A percentile compares a stretch with the other conserved stretches of the same genome.
These are phyloP conservation scores for Ericerus pela DNA, from an alignment of 1,140 invertebrate species.

Conservation along the genomic window DNA sequence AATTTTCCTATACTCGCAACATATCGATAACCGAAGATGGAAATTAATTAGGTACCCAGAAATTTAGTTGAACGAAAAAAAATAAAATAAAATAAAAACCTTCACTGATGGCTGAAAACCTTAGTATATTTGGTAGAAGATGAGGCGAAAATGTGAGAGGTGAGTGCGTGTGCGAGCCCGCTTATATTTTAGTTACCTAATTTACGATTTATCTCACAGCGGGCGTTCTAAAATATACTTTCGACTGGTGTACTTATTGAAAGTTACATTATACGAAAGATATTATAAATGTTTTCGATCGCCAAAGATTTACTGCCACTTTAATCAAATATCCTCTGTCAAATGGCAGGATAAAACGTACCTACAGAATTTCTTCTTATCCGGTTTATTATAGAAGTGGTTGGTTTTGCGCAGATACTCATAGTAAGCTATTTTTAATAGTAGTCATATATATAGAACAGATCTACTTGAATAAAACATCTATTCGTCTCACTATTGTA, in stretches of 20 bases:
- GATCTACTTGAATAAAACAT: no score
- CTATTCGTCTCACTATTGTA: no score
- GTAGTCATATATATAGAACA: no score
- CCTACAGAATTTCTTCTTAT: no score
- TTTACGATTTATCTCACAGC: background rate
- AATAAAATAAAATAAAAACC: background rate
- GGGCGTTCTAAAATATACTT: background rate
- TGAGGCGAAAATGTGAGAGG: background rate
- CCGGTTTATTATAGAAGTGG: no score
- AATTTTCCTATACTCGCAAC: no score
- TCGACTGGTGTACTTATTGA: conserved; percentile 6
- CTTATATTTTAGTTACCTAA: no score
- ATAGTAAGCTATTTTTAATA: no score
- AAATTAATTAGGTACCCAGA: conserved; percentile 3
- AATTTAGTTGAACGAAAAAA: background rate
- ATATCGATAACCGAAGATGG: background rate
- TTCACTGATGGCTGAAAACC: background rate
- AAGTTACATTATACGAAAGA: conserved; percentile 4
- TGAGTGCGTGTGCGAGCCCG: no score
- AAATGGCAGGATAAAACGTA: no score
- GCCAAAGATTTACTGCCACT: conserved; percentile 8
- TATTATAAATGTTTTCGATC: conserved; percentile 11
- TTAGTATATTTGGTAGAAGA: background rate
- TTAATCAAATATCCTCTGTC: conserved; percentile 7
- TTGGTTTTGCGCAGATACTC: no score